Base-by-base conservation (phyloP, 2,888 invertebrate genomes). In the Epistrophella euchroma region DNA sequence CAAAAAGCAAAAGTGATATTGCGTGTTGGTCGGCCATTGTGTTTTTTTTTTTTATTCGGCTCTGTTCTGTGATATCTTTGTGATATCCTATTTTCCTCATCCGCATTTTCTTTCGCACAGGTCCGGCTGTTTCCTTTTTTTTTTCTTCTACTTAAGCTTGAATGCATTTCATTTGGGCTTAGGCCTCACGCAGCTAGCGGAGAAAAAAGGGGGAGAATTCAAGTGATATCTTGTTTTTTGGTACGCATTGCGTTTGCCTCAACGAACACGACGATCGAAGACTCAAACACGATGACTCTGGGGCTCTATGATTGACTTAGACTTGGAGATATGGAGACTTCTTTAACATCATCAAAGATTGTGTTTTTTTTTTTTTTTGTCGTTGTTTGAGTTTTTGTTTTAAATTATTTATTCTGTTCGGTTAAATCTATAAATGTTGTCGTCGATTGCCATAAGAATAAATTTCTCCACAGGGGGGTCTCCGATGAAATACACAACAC, bases 341-440 rank as follows among this genome's bases (percentile, higher is more conserved):
- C 55, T 76, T 70, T 47, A 62, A 75, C 74, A 76, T 75, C 56
- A 62, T 60, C 43, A 25, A 47, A 71, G 70, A 58, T 60, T 55
- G 76, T 64, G 62, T 0, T 4, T 22, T 37, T 55, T 19, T 19
- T 47, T 66, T n/a, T 43, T 43, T 77, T 73, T 13, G 9, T 40
- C 2, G 17, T 32, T 78, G 22, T 11, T 58, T 40, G 13, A 15
- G 15, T 15, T 78, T 50, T 37, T 80, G 4, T 68, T 37, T 78
- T 45, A 77, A 86, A 87, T 82, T 87, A 87, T 83, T 87, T 87
- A 83, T 87, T 87, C 79, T 79, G 83, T 87, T 87, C 79, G 72
- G 66, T 79, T 71, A 83, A 87, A 83, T 79, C 87, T 87, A 82
- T 86, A 86, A 86, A 86, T 74, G 86, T 82, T 86, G 86, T 86